Evolutionary conservation across 1,140 invertebrate species (phyloP).

Genomic region (Papilio machaon): DNA sequence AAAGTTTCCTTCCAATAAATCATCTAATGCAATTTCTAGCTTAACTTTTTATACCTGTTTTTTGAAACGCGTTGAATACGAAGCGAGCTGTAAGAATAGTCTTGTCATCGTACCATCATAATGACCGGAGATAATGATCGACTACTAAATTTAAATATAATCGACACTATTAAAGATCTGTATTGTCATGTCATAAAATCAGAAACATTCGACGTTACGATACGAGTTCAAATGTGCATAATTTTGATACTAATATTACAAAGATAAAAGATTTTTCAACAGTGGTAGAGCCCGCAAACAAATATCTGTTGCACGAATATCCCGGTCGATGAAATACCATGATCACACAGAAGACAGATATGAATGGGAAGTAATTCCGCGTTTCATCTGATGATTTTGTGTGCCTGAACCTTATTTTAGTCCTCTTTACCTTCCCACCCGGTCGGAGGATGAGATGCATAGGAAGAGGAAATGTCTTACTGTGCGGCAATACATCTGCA

Average conservation of each 20-base stretch:
- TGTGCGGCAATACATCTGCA: no score
- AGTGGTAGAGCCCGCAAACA: no score
- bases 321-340: no score
- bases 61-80: neutral
- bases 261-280: no score
- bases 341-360: no score
- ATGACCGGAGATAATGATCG: constrained; percentile 13
- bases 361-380: no score
- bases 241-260: neutral
- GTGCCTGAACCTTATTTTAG: no score
- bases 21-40: constrained; percentile 1
- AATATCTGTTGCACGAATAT: no score
- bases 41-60: neutral
- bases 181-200: constrained; percentile 18
- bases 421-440: no score
- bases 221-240: neutral
- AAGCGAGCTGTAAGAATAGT: neutral
- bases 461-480: no score
- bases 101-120: constrained; percentile 15
- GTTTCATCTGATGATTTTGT: no score
- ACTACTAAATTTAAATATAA: constrained; percentile 27
- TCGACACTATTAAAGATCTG: neutral
- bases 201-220: neutral
- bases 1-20: neutral
- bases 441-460: no score